Evolutionary conservation across 1,140 invertebrate species (phyloP).

Genomic region (Copidosoma floridanum): DNA sequence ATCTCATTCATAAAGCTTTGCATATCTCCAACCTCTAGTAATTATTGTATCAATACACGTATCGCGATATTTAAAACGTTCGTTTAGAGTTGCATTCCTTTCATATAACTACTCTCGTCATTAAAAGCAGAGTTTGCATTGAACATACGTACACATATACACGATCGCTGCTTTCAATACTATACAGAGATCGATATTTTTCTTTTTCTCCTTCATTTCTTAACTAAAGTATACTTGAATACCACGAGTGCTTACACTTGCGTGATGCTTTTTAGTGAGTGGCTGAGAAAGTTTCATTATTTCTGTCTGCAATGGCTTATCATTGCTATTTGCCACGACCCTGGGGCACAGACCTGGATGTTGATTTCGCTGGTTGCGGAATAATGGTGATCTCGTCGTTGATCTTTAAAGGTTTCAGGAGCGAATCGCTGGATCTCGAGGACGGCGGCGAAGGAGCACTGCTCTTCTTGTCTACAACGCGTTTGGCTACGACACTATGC

Average conservation of each 20-base stretch:
- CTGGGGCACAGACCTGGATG: constrained; percentile 47
- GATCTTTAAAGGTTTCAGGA: constrained; percentile 82
- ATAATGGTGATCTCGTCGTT: constrained; percentile 92
- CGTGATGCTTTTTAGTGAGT: constrained; percentile 19
- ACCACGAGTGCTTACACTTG: constrained; percentile 31
- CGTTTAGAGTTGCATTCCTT: constrained; percentile 13
- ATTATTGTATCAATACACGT: constrained; percentile 13
- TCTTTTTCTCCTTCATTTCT: too few relatives aligned
- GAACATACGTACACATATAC: constrained; percentile 50
- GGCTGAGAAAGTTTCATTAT: constrained; percentile 14
- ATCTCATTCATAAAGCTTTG: constrained; percentile 21
- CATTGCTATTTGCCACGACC: constrained; percentile 54
- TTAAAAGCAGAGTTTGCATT: constrained; percentile 46
- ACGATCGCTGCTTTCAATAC: constrained; percentile 32
- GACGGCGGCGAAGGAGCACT: constrained; percentile 52
- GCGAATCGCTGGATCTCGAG: constrained; percentile 64
- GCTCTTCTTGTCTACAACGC: constrained; percentile 73
- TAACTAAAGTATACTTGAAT: constrained; percentile 34
- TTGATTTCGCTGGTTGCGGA: constrained; percentile 73
- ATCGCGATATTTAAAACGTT: constrained; percentile 15
- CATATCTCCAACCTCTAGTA: constrained; percentile 29
- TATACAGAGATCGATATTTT: constrained; percentile 34
- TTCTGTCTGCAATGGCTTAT: constrained; percentile 21
- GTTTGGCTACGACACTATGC: constrained; percentile 81
- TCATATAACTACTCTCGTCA: constrained; percentile 28